Conservation (phyloP, 2,797 vertebrate species). For the Melanotaenia trifasciata region DNA sequence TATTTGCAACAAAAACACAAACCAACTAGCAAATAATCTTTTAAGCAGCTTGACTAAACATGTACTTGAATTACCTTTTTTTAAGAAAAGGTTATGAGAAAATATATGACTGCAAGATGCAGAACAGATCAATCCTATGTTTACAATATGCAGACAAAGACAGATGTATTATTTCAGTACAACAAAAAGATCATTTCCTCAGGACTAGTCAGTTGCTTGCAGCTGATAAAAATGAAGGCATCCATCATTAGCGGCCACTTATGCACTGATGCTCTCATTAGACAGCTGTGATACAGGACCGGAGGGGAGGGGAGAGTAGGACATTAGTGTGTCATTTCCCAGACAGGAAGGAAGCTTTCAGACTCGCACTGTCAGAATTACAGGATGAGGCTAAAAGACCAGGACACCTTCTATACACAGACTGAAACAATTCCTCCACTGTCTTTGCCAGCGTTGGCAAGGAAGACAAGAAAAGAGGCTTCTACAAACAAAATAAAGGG, state of each 20-base stretch:
- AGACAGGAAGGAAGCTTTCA: constrained; percentile 84
- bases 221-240: constrained; percentile 67
- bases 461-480: constrained; percentile 16
- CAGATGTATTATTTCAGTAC: constrained; percentile 30
- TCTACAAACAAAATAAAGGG: constrained; percentile 24
- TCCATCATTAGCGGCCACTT: constrained; percentile 73
- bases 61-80: background rate
- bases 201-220: constrained; percentile 45
- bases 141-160: constrained; percentile 34
- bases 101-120: constrained; percentile 2
- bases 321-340: constrained; percentile 78
- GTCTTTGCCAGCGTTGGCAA: constrained; percentile 30
- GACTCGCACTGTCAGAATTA: constrained; percentile 64
- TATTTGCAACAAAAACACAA: background rate
- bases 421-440: constrained; percentile 37
- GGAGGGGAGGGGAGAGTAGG: constrained; percentile 60
- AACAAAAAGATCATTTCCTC: constrained; percentile 34
- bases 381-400: constrained; percentile 61
- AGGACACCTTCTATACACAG: constrained; percentile 57
- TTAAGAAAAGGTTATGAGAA: too few species aligned
- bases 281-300: constrained; percentile 77
- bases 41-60: background rate
- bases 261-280: constrained; percentile 72
- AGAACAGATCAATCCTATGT: constrained; percentile 12
- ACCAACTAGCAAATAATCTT: background rate